Percentiles rank a stretch among this genome's conserved stretches.
phyloP scores from a whole-genome alignment of 2,797 vertebrate genomes.

The Artibeus lituratus region DNA sequence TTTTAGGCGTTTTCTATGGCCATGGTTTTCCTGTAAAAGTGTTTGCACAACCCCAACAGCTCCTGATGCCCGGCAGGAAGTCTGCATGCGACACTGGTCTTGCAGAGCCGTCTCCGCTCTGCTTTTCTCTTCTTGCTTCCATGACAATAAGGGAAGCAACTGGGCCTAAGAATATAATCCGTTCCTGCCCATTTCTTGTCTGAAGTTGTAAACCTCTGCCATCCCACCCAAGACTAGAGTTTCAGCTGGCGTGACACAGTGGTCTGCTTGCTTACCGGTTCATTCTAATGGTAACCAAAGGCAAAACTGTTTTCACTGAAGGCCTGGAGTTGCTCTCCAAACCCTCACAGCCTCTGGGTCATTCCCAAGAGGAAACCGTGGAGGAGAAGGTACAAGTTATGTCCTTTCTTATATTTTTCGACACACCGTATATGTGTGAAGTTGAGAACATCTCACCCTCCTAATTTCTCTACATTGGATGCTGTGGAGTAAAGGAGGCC shows the following conservation, averaged over 20 bases:
- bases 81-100: neutral
- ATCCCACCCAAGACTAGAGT: constrained; percentile 72
- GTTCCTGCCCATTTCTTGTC: constrained; percentile 62
- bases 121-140: constrained; percentile 54
- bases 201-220: constrained; percentile 63
- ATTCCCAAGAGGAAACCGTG: constrained; percentile 35
- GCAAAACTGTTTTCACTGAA: constrained; percentile 59
- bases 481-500: neutral
- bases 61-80: neutral
- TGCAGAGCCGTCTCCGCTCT: neutral
- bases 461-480: neutral
- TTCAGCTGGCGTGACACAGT: constrained; percentile 56
- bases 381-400: constrained; percentile 15
- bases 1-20: constrained; percentile 36
- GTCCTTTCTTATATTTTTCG: neutral
- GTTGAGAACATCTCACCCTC: neutral
- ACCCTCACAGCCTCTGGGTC: constrained; percentile 49
- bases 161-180: constrained; percentile 43
- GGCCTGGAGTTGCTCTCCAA: constrained; percentile 48
- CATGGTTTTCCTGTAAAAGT: constrained; percentile 44
- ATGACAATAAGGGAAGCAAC: constrained; percentile 53
- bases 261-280: constrained; percentile 63
- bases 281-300: constrained; percentile 66
- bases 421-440: neutral
- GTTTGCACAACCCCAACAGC: constrained; percentile 1